A percentile compares a stretch with the other conserved stretches of the same genome.
phyloP scores from a whole-genome alignment of 2,888 invertebrate species.

The Noctuana brunneofusca region DNA sequence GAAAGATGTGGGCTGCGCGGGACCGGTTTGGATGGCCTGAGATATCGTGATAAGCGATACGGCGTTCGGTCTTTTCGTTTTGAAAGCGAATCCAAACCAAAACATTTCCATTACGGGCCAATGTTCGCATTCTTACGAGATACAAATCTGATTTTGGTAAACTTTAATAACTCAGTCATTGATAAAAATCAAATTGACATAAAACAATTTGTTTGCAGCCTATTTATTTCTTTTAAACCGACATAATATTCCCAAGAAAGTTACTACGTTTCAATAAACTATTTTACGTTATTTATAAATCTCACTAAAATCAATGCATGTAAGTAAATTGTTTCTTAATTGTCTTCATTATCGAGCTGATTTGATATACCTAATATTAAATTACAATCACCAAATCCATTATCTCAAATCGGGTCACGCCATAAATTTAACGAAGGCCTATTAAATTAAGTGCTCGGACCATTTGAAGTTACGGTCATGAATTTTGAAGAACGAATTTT shows the following conservation, averaged over 20 bases:
- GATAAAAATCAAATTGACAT: too few relatives aligned
- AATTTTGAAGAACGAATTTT: neutral
- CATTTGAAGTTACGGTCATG: neutral
- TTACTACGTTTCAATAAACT: too few relatives aligned
- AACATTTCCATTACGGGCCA: constrained; percentile 21
- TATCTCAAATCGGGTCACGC: neutral
- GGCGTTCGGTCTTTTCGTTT: constrained; percentile 20
- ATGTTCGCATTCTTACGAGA: neutral
- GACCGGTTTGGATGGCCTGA: constrained; percentile 25
- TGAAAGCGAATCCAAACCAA: constrained; percentile 31
- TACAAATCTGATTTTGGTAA: neutral
- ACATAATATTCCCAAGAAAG: too few relatives aligned
- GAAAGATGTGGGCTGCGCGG: constrained; percentile 24
- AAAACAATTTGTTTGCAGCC: too few relatives aligned
- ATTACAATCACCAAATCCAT: constrained; percentile 1
- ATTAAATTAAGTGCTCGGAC: neutral
- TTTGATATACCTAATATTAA: neutral
- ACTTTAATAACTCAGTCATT: too few relatives aligned
- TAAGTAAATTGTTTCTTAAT: neutral
- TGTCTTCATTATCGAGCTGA: neutral
- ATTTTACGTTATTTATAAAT: neutral
- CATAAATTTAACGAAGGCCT: neutral
- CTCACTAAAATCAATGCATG: neutral
- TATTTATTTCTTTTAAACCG: too few relatives aligned
- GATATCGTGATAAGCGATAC: constrained; percentile 25